A percentile compares a stretch with the other conserved stretches of the same genome.
Conservation (phyloP, 2,113 vertebrate genomes). For the Pteruthius melanotis region DNA sequence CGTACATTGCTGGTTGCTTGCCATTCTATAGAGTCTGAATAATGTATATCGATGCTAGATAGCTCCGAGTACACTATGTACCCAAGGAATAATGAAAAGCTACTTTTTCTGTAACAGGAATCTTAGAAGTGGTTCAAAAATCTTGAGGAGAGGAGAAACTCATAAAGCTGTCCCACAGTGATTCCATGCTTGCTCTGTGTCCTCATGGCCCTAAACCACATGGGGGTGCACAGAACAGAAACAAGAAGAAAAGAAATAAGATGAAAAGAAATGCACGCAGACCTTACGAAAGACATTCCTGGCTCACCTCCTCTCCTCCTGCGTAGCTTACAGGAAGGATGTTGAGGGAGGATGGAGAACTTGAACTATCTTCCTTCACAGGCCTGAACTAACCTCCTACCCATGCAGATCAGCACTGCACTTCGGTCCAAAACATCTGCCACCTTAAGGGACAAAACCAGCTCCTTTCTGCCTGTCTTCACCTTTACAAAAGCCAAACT, state of each 20-base stretch:
- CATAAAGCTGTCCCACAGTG: not conserved
- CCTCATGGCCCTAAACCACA: not conserved
- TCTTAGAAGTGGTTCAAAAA: not conserved
- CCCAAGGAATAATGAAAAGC: not conserved
- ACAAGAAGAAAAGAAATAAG: not conserved
- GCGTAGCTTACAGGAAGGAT: rapidly evolving
- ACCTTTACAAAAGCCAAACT: not conserved
- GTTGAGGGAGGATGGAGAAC: not conserved
- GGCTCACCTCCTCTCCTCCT: not conserved
- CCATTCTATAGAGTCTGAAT: not conserved
- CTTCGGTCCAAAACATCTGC: not conserved
- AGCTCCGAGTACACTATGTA: not conserved
- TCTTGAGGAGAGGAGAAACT: not conserved
- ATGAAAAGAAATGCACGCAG: rapidly evolving
- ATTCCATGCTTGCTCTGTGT: not conserved
- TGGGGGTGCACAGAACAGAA: not conserved
- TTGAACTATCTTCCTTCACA: not conserved
- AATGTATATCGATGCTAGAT: not conserved
- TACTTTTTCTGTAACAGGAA: not conserved
- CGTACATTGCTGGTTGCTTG: not conserved
- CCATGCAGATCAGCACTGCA: not conserved
- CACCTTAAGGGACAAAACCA: not conserved
- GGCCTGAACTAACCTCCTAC: not conserved
- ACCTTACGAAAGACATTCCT: not conserved
- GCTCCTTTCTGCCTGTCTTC: not conserved